Percentiles rank a stretch among this genome's conserved stretches.
These are phyloP conservation scores for Gymnocheta viridis DNA, from an alignment of 2,888 invertebrate genomes.

Conservation along the genomic window DNA sequence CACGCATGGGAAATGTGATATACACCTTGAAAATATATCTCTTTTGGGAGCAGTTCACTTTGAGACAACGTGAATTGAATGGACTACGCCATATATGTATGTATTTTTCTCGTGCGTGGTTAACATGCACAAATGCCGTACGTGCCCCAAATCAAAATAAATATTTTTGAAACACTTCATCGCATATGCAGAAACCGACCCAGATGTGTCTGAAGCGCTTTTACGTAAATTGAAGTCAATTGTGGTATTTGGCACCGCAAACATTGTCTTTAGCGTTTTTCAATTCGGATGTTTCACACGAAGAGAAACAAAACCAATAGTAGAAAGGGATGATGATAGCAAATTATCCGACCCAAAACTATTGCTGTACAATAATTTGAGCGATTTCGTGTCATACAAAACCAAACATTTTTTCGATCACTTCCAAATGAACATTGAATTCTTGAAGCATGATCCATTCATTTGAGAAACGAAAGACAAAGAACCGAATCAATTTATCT, in stretches of 20 bases:
- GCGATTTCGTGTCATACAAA: slow-evolving; percentile 17
- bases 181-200: slow-evolving; percentile 17
- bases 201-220: slow-evolving; percentile 29
- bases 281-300: slow-evolving; percentile 30
- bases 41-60: slow-evolving; percentile 14
- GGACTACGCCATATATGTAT: neutral
- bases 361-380: neutral
- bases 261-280: slow-evolving; percentile 36
- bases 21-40: slow-evolving; percentile 17
- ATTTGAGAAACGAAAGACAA: neutral
- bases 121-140: neutral
- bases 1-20: slow-evolving; percentile 32
- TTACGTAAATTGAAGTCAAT: slow-evolving; percentile 18
- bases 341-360: slow-evolving; percentile 13
- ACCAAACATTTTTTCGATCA: neutral
- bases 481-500: neutral
- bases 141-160: neutral
- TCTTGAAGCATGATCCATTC: slow-evolving; percentile 2
- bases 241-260: slow-evolving; percentile 39
- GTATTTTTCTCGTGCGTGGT: slow-evolving; percentile 9
- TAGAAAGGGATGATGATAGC: neutral
- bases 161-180: slow-evolving; percentile 18
- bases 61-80: neutral
- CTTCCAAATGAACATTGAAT: neutral
- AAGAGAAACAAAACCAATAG: slow-evolving; percentile 10